Percentiles rank a stretch among this genome's conserved stretches.
Evolutionary conservation across 2,113 vertebrate genomes (phyloP).

Genomic region (Sebastes fasciatus): DNA sequence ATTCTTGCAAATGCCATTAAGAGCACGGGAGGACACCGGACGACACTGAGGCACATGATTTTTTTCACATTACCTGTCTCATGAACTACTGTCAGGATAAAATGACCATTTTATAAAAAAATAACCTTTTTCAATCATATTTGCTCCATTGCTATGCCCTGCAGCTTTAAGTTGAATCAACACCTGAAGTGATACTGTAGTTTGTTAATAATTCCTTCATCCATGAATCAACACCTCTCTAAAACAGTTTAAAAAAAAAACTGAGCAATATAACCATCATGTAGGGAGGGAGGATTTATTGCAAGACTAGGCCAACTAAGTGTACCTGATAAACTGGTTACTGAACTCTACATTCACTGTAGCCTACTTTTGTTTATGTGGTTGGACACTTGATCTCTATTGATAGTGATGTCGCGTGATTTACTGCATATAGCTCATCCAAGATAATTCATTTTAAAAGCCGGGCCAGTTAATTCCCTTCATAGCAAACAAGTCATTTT

Average conservation of each 20-base stretch:
- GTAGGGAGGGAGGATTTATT: background rate
- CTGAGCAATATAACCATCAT: background rate
- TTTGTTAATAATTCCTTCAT: background rate
- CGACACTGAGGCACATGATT: too few species aligned
- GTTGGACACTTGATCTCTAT: background rate
- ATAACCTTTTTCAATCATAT: too few species aligned
- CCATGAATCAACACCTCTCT: background rate
- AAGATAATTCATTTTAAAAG: slow-evolving; percentile 1
- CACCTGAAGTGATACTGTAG: background rate
- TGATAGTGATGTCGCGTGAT: background rate
- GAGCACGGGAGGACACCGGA: too few species aligned
- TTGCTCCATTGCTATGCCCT: too few species aligned
- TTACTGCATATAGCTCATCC: background rate
- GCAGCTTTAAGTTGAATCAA: too few species aligned
- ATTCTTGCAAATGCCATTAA: too few species aligned
- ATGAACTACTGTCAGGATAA: too few species aligned
- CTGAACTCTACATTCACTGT: background rate
- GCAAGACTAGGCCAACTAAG: background rate
- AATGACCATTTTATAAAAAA: too few species aligned
- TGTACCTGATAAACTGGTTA: background rate
- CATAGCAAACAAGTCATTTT: slow-evolving; percentile 17
- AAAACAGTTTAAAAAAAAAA: background rate
- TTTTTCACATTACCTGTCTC: too few species aligned
- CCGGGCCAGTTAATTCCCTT: background rate
- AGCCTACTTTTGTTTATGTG: too few species aligned